Percentiles rank a stretch among this genome's conserved stretches.
Evolutionary conservation across 2,113 vertebrate genomes (phyloP).

Genomic region (Mellivora capensis): DNA sequence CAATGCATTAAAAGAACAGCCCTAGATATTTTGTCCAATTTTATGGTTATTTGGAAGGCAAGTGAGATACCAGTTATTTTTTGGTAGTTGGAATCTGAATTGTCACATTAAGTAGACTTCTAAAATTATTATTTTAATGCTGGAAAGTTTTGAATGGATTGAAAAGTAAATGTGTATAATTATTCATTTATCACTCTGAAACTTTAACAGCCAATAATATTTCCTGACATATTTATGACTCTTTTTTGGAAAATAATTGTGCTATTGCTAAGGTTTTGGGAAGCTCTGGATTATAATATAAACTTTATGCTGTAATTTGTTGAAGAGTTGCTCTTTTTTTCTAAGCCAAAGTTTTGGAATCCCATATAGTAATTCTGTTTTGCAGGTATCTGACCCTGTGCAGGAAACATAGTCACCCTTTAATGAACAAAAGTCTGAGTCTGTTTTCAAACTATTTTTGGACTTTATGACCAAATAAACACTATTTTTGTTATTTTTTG

Average conservation of each 20-base stretch:
- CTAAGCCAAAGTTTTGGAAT: neutral
- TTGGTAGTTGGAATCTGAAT: neutral
- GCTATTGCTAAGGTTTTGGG: neutral
- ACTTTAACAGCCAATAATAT: neutral
- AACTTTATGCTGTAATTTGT: neutral
- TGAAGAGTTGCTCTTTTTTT: neutral
- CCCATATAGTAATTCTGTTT: neutral
- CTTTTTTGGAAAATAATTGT: neutral
- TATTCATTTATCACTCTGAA: constrained; percentile 22
- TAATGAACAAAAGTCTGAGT: neutral
- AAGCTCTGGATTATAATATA: neutral
- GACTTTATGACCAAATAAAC: neutral
- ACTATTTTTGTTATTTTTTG: neutral
- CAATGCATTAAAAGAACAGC: neutral
- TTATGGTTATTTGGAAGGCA: neutral
- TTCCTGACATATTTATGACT: constrained; percentile 11
- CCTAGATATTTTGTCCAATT: neutral
- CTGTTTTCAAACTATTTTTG: neutral
- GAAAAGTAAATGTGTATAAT: neutral
- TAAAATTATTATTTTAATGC: constrained; percentile 35
- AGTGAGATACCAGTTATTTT: neutral
- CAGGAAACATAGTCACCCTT: neutral
- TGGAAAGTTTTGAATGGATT: neutral
- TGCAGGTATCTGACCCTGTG: neutral
- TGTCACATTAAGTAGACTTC: neutral